Evolutionary conservation across 1,140 invertebrate species (phyloP).

Genomic region (Hyles euphorbiae): DNA sequence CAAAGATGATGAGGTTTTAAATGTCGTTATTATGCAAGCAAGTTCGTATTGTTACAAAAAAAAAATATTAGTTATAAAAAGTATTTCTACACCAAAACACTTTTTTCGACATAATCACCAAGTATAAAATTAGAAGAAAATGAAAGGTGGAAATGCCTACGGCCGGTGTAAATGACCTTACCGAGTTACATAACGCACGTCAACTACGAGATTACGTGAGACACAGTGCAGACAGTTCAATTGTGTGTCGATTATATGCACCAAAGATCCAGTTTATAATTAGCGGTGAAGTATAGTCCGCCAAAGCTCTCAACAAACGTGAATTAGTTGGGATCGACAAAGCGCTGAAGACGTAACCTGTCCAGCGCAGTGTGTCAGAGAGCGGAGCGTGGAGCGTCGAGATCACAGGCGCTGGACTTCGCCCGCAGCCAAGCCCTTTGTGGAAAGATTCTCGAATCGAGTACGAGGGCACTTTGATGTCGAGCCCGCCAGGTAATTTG

Average conservation of each 20-base stretch:
- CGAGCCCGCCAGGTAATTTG: constrained; percentile 64
- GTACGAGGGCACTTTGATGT: constrained; percentile 60
- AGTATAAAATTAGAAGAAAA: constrained; percentile 10
- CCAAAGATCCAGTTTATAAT: too few species aligned
- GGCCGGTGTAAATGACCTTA: constrained; percentile 4
- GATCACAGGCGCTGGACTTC: constrained; percentile 48
- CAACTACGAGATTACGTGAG: too few species aligned
- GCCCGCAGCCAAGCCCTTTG: constrained; percentile 61
- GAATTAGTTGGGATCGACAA: constrained; percentile 21
- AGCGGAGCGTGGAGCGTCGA: constrained; percentile 25
- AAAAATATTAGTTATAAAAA: too few species aligned
- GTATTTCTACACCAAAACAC: background rate
- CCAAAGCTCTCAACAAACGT: constrained; percentile 28
- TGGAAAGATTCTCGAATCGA: constrained; percentile 60
- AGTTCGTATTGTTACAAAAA: too few species aligned
- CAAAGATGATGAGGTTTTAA: too few species aligned
- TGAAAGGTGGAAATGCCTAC: constrained; percentile 2
- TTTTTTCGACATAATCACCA: constrained; percentile 16
- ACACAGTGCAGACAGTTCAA: too few species aligned
- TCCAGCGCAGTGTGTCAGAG: constrained; percentile 34
- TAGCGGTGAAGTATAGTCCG: background rate
- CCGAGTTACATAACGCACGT: background rate
- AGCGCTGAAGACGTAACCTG: constrained; percentile 41
- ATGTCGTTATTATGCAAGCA: too few species aligned
- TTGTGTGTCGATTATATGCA: background rate